Evolutionary conservation across 2,113 vertebrate species (phyloP).

Genomic region (Trogon surrucura): DNA sequence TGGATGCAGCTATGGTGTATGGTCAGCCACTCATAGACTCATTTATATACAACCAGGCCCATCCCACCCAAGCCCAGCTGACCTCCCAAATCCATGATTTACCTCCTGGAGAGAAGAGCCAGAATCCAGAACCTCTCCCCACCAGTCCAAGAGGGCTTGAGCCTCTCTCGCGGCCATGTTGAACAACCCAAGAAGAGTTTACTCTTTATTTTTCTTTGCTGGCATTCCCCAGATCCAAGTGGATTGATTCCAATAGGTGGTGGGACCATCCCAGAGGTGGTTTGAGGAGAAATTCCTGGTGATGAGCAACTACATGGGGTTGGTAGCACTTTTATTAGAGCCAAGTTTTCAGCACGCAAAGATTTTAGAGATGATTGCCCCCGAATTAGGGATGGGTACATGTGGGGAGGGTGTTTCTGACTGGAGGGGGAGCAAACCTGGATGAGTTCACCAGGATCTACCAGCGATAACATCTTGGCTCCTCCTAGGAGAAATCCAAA

Average conservation of each 20-base stretch:
- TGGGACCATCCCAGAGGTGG: neutral
- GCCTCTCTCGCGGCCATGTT: rapidly evolving
- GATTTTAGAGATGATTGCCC: neutral
- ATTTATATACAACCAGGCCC: neutral
- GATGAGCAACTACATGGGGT: rapidly evolving
- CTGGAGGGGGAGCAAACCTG: neutral
- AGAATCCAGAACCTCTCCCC: neutral
- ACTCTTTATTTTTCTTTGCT: rapidly evolving
- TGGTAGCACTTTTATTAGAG: neutral
- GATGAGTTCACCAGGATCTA: neutral
- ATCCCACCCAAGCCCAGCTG: neutral
- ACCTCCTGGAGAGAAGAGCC: neutral
- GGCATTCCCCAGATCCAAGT: neutral
- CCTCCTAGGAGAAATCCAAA: neutral
- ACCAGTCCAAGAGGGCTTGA: neutral
- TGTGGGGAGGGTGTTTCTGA: neutral
- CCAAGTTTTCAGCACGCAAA: rapidly evolving
- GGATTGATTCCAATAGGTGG: rapidly evolving
- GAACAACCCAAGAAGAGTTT: neutral
- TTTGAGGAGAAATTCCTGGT: neutral
- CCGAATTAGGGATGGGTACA: neutral
- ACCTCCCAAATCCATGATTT: neutral
- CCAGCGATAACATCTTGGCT: rapidly evolving
- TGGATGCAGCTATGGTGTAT: neutral
- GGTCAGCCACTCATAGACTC: neutral